Conservation (phyloP, 2,888 invertebrate species). For the Corbicula japonica region DNA sequence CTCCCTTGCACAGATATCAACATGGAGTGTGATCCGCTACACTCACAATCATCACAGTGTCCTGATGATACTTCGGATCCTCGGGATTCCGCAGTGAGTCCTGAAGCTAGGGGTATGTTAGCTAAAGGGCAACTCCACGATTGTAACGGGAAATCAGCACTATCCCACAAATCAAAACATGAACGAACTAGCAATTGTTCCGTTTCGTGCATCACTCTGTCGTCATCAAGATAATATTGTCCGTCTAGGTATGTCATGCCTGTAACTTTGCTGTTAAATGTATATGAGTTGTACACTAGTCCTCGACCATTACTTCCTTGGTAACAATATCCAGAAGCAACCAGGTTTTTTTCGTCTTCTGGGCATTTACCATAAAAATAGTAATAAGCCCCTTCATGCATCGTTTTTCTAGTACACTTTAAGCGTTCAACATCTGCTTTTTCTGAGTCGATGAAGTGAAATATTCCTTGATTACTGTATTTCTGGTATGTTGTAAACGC, state of each 20-base stretch:
- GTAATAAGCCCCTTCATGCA: slow-evolving; percentile 7
- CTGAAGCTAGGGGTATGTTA: not conserved
- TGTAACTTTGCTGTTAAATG: slow-evolving; percentile 8
- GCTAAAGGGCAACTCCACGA: not conserved
- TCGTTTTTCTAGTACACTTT: not conserved
- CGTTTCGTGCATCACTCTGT: not conserved
- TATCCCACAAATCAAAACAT: slow-evolving; percentile 11
- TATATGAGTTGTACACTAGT: slow-evolving; percentile 3
- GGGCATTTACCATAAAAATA: slow-evolving; percentile 23
- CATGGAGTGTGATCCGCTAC: too few species aligned
- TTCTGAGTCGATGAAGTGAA: slow-evolving; percentile 4
- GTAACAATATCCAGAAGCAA: slow-evolving; percentile 21
- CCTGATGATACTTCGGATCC: not conserved
- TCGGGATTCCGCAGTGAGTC: not conserved
- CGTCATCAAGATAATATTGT: slow-evolving; percentile 2
- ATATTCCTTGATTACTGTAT: slow-evolving; percentile 1
- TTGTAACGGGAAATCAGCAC: not conserved
- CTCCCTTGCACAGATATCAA: too few species aligned
- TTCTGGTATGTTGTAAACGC: slow-evolving; percentile 5
- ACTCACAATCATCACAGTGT: not conserved
- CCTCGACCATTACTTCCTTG: slow-evolving; percentile 7
- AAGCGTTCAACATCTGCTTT: not conserved
- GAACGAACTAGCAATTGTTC: not conserved
- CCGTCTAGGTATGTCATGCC: slow-evolving; percentile 4
- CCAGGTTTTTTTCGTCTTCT: not conserved